Percentiles rank a stretch among this genome's conserved stretches.
phyloP scores from a whole-genome alignment of 2,113 vertebrate genomes.

The Heptranchias perlo region DNA sequence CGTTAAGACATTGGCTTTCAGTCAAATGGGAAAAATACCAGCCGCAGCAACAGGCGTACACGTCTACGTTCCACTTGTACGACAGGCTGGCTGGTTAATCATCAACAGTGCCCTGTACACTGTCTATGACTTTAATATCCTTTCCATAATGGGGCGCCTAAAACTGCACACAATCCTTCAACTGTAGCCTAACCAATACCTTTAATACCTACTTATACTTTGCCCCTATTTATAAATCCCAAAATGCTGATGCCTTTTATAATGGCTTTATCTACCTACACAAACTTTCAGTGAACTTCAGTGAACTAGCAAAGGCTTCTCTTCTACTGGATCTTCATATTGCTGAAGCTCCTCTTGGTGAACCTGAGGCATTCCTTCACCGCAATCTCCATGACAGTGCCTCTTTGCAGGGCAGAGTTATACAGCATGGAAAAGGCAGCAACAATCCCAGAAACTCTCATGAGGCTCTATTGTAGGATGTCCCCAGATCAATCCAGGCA shows the following conservation, averaged over 20 bases:
- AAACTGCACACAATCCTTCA: not conserved
- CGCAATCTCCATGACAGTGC: not conserved
- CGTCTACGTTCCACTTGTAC: no score
- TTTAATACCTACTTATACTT: not conserved
- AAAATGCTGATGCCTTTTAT: not conserved
- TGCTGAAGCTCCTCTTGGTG: not conserved
- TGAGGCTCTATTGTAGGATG: not conserved
- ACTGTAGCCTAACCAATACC: not conserved
- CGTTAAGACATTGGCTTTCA: no score
- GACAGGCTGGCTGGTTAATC: no score
- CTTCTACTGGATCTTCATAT: no score
- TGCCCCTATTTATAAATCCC: not conserved
- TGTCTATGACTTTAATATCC: not conserved
- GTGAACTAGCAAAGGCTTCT: no score
- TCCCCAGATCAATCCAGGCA: not conserved
- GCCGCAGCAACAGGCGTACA: no score
- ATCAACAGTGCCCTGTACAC: no score
- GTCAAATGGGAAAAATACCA: no score
- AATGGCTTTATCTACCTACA: not conserved
- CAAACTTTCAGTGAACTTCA: not conserved
- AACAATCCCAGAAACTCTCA: no score
- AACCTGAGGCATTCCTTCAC: not conserved
- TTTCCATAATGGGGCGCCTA: not conserved
- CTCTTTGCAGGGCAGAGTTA: not conserved
- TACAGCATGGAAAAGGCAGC: not conserved